phyloP scores from a whole-genome alignment of 2,797 vertebrate species.

The Echeneis naucrates region DNA sequence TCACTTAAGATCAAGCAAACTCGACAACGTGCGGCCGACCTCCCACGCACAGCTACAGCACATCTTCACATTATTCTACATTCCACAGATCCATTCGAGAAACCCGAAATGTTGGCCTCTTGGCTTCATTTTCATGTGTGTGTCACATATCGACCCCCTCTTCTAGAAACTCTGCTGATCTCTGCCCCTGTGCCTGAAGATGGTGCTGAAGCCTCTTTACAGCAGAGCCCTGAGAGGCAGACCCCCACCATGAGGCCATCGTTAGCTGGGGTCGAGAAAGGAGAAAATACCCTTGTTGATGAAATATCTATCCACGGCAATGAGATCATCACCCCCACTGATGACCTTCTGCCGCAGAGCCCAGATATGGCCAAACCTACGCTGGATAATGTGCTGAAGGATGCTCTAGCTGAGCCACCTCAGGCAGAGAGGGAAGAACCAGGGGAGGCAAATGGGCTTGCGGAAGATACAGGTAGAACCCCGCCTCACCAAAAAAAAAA shows the following conservation, averaged over 20 bases:
- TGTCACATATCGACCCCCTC: constrained; percentile 75
- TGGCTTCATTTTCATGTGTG: constrained; percentile 71
- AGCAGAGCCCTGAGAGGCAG: constrained; percentile 46
- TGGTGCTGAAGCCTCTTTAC: constrained; percentile 27
- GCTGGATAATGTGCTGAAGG: constrained; percentile 54
- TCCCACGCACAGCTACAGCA: constrained; percentile 22
- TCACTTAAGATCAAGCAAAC: no score
- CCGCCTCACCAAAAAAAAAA: neutral
- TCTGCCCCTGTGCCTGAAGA: constrained; percentile 55
- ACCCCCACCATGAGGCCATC: constrained; percentile 40
- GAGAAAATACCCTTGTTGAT: constrained; percentile 34
- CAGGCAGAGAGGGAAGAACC: constrained; percentile 53
- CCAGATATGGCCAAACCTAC: constrained; percentile 48
- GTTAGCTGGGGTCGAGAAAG: constrained; percentile 22
- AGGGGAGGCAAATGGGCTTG: constrained; percentile 57
- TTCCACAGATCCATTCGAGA: constrained; percentile 60
- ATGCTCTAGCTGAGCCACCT: constrained; percentile 50
- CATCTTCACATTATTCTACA: constrained; percentile 63
- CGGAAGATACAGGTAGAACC: constrained; percentile 73
- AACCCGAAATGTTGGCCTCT: constrained; percentile 63
- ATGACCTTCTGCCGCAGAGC: constrained; percentile 52
- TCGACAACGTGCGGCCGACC: constrained; percentile 4
- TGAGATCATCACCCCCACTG: constrained; percentile 67
- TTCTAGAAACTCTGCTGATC: constrained; percentile 68
- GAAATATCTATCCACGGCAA: constrained; percentile 68